Evolutionary conservation across 2,797 vertebrate genomes (phyloP), one percentile per base, ranked within the genome.

Genomic region (Heteromormyrus szaboi): DNA sequence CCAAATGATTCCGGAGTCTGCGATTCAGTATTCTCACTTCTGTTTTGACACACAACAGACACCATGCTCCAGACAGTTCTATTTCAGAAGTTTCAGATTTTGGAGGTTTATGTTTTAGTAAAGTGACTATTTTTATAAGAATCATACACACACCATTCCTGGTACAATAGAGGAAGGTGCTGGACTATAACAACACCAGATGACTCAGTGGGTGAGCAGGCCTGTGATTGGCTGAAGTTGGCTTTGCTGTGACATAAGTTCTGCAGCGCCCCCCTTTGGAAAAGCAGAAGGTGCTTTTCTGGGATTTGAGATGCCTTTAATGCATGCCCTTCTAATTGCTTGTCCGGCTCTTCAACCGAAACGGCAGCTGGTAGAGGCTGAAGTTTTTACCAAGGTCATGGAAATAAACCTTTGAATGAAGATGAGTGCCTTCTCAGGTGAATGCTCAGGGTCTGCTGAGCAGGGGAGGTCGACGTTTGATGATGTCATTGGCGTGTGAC

Each of bases 1-100:
- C 88, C 22, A 68, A 85, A 50, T 41, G 25, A 44, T 44, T 88
- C 72, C 53, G 37, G 22, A 44, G 76, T 88, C 88, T 86, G 83
- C 59, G 41, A 33, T 62, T 76, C 59, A 68, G 59, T 51, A 72
- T 46, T 89, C 48, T 86, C 88, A 89, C 83, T 89, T 89, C 86
- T 87, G 65, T 41, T 89, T 87, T 51, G 19, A 76, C 46, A 44
- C 19, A 68, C 62, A 51, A 33, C 48, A 83, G 65, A 76, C 41
- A 29, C 12, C 25, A 19, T 2, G 25, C 9, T 14, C 59, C 86
- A 87, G 86, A 87, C 65, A 44, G 33, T 88, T 88, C 87, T 88
- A 76, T 51, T 76, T 88, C 44, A 46, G 44, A 50, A 17, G 41
- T 72, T 72, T 76, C 87, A 51, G 62, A 76, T 88, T 51, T 41